phyloP scores from a whole-genome alignment of 2,888 invertebrate species.

The Drosophila picticornis region DNA sequence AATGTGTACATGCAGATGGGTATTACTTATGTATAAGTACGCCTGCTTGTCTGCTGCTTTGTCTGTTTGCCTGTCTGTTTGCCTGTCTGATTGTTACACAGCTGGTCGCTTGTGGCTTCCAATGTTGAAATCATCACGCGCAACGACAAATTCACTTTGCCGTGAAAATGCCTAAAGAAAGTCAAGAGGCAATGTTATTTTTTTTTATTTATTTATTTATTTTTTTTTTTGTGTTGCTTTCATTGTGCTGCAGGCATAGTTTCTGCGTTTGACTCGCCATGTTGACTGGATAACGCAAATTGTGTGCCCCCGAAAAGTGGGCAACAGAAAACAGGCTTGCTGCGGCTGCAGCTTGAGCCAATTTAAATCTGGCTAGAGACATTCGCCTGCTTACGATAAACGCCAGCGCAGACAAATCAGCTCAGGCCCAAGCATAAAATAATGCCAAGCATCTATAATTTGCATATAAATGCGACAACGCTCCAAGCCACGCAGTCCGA shows the following conservation, averaged over 20 bases:
- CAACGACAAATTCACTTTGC: constrained; percentile 30
- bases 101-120: constrained; percentile 58
- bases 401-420: constrained; percentile 73
- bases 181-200: constrained; percentile 44
- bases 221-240: neutral
- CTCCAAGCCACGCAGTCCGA: constrained; percentile 62
- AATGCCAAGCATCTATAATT: constrained; percentile 76
- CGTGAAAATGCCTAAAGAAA: constrained; percentile 63
- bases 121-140: constrained; percentile 46
- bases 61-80: constrained; percentile 25
- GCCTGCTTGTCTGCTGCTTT: constrained; percentile 29
- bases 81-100: constrained; percentile 59
- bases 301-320: constrained; percentile 48
- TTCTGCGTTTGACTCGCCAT: constrained; percentile 28
- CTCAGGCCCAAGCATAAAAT: constrained; percentile 50
- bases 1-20: constrained; percentile 16
- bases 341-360: constrained; percentile 32
- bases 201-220: neutral
- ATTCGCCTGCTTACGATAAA: constrained; percentile 70
- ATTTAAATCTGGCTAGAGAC: constrained; percentile 61
- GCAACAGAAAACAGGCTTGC: constrained; percentile 36
- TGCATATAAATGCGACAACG: constrained; percentile 78
- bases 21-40: constrained; percentile 34
- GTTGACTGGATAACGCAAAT: constrained; percentile 56
- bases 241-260: constrained; percentile 33